Percentiles rank a stretch among this genome's conserved stretches.
These are phyloP conservation scores for Dorcus hopei DNA, from an alignment of 2,888 invertebrate genomes.

Conservation along the genomic window DNA sequence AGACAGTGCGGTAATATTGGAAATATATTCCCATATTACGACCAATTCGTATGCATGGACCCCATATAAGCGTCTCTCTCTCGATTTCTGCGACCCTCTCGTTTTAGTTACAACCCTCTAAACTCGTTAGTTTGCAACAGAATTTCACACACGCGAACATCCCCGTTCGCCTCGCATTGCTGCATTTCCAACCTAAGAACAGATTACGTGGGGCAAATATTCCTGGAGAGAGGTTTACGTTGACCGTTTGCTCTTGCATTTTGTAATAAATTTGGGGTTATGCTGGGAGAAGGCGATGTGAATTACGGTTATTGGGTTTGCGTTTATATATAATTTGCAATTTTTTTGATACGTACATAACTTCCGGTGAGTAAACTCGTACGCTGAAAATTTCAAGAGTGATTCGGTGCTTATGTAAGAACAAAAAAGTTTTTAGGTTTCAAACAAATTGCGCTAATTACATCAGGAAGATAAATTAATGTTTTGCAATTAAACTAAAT, in stretches of 20 bases:
- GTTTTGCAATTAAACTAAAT: no score
- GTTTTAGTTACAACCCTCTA: not conserved
- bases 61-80: constrained; percentile 25
- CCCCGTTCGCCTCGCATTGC: no score
- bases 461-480: no score
- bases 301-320: constrained; percentile 21
- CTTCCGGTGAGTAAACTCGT: no score
- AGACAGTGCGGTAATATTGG: constrained; percentile 40
- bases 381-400: no score
- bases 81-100: constrained; percentile 18
- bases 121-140: no score
- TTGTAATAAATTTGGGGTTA: constrained; percentile 22
- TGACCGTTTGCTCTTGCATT: constrained; percentile 22
- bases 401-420: no score
- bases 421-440: no score
- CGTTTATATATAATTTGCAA: constrained; percentile 16
- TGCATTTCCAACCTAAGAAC: no score
- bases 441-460: no score
- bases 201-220: no score
- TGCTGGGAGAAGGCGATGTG: constrained; percentile 11
- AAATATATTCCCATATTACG: constrained; percentile 42
- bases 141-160: no score
- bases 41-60: constrained; percentile 43
- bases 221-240: constrained; percentile 4
- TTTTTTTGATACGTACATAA: not conserved